Conservation (phyloP, 2,888 invertebrate genomes). For the Steinernema hermaphroditum region DNA sequence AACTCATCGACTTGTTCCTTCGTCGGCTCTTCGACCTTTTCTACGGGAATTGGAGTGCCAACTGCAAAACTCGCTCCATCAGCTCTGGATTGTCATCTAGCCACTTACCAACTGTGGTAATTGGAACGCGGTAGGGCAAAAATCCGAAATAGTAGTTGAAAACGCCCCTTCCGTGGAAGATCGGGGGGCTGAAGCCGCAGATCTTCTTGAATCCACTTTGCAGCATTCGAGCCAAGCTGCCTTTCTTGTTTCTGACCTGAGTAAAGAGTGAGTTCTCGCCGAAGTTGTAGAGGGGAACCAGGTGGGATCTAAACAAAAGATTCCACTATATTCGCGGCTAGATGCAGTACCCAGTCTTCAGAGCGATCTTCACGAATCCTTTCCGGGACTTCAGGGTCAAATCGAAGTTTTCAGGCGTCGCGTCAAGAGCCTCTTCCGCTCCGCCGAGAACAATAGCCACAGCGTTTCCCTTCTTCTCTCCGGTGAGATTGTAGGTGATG, state of each 20-base stretch:
- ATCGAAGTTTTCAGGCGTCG: slow-evolving; percentile 72
- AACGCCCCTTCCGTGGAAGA: slow-evolving; percentile 75
- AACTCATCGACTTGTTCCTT: slow-evolving; percentile 73
- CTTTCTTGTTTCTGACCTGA: neutral
- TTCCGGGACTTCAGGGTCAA: slow-evolving; percentile 38
- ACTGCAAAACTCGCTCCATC: slow-evolving; percentile 31
- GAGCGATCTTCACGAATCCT: slow-evolving; percentile 42
- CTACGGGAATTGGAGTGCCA: slow-evolving; percentile 51
- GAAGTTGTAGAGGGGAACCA: slow-evolving; percentile 69
- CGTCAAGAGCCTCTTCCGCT: slow-evolving; percentile 82
- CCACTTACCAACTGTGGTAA: slow-evolving; percentile 51
- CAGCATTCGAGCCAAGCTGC: slow-evolving; percentile 40
- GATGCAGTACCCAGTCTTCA: slow-evolving; percentile 33
- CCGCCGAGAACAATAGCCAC: slow-evolving; percentile 83
- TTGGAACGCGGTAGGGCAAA: slow-evolving; percentile 78
- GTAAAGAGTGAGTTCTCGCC: slow-evolving; percentile 65
- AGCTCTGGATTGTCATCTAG: neutral
- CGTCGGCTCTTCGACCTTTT: slow-evolving; percentile 43
- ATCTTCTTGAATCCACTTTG: slow-evolving; percentile 58
- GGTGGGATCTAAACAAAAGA: slow-evolving; percentile 49
- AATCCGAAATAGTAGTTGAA: slow-evolving; percentile 88
- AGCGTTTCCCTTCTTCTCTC: slow-evolving; percentile 70
- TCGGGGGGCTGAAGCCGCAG: slow-evolving; percentile 67
- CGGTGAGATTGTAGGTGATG: neutral
- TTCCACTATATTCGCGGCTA: neutral